These are phyloP conservation scores for Eupithecia insigniata DNA, from an alignment of 2,888 invertebrate species.

Conservation along the genomic window DNA sequence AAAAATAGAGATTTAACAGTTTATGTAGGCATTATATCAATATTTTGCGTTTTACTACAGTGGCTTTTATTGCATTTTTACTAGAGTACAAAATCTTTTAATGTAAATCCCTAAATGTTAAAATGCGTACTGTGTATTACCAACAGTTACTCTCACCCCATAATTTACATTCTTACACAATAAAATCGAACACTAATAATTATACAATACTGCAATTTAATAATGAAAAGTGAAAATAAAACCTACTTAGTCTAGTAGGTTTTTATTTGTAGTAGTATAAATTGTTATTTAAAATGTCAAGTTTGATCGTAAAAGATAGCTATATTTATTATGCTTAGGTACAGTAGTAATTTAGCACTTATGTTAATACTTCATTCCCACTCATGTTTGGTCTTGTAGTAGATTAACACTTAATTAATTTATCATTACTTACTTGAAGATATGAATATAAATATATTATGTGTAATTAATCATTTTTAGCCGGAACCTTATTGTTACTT, in stretches of 20 bases:
- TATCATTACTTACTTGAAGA: not conserved
- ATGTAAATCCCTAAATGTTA: not conserved
- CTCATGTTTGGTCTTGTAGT: constrained; percentile 16
- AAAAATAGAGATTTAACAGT: not conserved
- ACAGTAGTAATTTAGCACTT: not conserved
- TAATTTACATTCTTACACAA: not conserved
- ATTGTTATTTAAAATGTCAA: not conserved
- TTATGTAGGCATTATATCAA: not conserved
- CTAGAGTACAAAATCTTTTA: not conserved
- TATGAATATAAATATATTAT: not conserved
- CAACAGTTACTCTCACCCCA: not conserved
- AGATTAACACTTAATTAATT: constrained; percentile 15
- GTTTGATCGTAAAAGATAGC: not conserved
- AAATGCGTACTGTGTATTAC: not conserved
- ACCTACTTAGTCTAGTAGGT: not conserved
- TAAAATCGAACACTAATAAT: not conserved
- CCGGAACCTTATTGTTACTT: not conserved
- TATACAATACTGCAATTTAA: not conserved
- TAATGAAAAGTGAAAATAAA: not conserved
- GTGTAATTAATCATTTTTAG: not conserved
- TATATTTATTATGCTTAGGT: too few species aligned
- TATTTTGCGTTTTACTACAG: not conserved
- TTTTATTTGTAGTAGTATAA: not conserved
- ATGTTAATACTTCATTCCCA: constrained; percentile 16
- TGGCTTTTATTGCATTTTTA: not conserved